These are phyloP conservation scores for Pteria penguin DNA, from an alignment of 2,888 invertebrate species.

Conservation along the genomic window DNA sequence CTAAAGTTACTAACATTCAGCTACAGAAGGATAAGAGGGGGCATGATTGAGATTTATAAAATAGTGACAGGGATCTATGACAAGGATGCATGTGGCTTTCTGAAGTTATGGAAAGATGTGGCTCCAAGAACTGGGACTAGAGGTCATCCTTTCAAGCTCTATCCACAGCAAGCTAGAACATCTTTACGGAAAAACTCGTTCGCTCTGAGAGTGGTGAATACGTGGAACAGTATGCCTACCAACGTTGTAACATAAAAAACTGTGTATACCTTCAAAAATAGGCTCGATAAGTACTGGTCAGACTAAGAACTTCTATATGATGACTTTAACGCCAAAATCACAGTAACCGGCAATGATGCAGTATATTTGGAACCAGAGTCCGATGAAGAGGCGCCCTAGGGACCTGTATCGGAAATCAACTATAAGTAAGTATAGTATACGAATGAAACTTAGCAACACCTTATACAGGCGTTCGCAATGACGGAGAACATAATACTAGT, in stretches of 20 bases:
- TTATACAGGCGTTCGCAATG: no score
- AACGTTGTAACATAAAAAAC: not conserved
- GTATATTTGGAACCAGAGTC: no score
- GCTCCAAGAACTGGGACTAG: not conserved
- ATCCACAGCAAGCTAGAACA: not conserved
- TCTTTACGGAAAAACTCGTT: not conserved
- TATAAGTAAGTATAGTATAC: no score
- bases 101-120: not conserved
- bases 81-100: not conserved
- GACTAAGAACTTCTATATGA: not conserved
- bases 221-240: not conserved
- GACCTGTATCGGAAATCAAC: no score
- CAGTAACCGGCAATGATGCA: not conserved
- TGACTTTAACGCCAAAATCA: not conserved
- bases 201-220: not conserved
- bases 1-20: no score
- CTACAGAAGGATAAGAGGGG: not conserved
- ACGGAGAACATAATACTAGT: no score
- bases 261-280: not conserved
- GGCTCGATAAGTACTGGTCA: not conserved
- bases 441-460: no score
- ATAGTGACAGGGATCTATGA: no score
- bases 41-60: not conserved
- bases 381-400: no score
- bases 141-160: not conserved